Evolutionary conservation across 1,140 invertebrate genomes (phyloP), one percentile per base, ranked within the genome.

Genomic region (Brachionus calyciflorus): DNA sequence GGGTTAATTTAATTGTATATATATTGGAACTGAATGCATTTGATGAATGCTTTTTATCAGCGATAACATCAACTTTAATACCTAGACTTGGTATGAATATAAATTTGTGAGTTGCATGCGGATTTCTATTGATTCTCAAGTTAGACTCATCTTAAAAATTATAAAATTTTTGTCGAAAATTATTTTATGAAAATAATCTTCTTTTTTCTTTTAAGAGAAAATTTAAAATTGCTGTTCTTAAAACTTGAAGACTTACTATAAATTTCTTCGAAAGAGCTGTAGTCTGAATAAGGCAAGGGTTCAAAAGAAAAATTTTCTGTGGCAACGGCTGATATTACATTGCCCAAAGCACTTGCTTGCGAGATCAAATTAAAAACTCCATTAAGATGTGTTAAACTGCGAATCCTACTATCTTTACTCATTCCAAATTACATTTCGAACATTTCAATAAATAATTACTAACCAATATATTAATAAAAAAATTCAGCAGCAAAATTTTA

Each of bases 241-340:
- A 17, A 48, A 21, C 1, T 21, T 33, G 19, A 12, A 37, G 7
- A 30, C 30, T 48, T 70, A 70, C 68, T 12, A 49, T 28, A 53
- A 30, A 37, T 70, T 53, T 49, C 68, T 48, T 7, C 26, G 37
- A 70, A 70, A 37, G 10, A 24, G 48, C 33, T 53, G 14, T 44
- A 70, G 12, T 70, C 44, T 12, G 68, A 48, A 53, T 17, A 70
- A 24, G 68, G 68, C 10, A 70, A 30, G 3, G 21, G 41, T 26
- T 70, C 68, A 70, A 57, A 37, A 57, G 53, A 21, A 28, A 4
- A n/a, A 57, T 57, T 57, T 12, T 57, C n/a, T 12, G 30, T 14
- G n/a, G 53, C 14, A n/a, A 26, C 12, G 6, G 30, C 30, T 24
- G 53, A 57, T 28, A 57, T 28, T 28, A 57, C 30, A n/a, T 57